Evolutionary conservation across 2,888 invertebrate genomes (phyloP).

Genomic region (Drosophila paranaensis): DNA sequence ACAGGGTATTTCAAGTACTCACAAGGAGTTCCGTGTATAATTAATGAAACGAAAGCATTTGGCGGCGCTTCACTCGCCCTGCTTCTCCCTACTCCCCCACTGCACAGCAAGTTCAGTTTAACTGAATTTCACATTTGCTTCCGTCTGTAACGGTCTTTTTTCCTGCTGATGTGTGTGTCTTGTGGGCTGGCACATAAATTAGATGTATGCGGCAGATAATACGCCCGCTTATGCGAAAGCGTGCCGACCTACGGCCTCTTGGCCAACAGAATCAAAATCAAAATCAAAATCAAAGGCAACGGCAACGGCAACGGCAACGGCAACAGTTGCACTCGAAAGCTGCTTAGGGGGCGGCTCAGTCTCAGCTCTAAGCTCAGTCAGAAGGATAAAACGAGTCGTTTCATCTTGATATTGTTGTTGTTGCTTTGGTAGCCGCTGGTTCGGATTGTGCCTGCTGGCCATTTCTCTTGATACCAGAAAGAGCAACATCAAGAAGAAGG

Average conservation of each 20-base stretch:
- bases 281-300: conserved; percentile 38
- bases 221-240: conserved; percentile 63
- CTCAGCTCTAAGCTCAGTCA: conserved; percentile 63
- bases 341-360: conserved; percentile 12
- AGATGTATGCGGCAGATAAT: conserved; percentile 53
- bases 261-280: conserved; percentile 43
- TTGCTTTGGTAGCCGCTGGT: conserved; percentile 15
- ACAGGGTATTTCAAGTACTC: not conserved
- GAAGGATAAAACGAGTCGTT: conserved; percentile 71
- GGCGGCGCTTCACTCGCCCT: too few species aligned
- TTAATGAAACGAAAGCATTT: conserved; percentile 68
- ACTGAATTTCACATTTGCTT: conserved; percentile 6
- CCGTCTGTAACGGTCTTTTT: conserved; percentile 7
- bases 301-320: not conserved
- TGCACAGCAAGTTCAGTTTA: not conserved
- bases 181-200: conserved; percentile 38
- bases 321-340: conserved; percentile 37
- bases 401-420: conserved; percentile 51
- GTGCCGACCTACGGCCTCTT: conserved; percentile 41
- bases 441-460: conserved; percentile 62
- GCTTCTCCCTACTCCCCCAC: not conserved
- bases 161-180: conserved; percentile 29
- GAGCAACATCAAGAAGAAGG: conserved; percentile 5
- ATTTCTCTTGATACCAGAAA: conserved; percentile 63
- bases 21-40: conserved; percentile 51